These are phyloP conservation scores for Microplitis demolitor DNA, from an alignment of 1,140 invertebrate species.

Conservation along the genomic window DNA sequence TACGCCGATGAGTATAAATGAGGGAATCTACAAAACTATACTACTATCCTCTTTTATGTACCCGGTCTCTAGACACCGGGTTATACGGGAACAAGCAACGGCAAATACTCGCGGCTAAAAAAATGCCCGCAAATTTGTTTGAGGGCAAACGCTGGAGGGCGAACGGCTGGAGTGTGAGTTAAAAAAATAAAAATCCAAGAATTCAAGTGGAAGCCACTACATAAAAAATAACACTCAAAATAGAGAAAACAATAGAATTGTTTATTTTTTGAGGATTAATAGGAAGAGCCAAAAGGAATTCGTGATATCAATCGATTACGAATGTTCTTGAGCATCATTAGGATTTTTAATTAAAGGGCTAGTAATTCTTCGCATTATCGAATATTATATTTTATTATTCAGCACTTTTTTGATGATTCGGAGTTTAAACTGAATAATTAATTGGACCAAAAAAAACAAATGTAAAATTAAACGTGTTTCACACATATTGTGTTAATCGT, in stretches of 20 bases:
- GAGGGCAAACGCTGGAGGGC: neutral
- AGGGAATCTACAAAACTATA: neutral
- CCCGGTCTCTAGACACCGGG: neutral
- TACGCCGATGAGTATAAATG: neutral
- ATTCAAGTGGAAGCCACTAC: constrained; percentile 2
- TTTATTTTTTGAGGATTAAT: neutral
- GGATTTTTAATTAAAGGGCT: no score
- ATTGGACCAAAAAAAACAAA: no score
- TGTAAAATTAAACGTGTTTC: no score
- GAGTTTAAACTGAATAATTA: no score
- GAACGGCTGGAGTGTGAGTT: neutral
- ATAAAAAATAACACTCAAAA: neutral
- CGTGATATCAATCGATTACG: neutral
- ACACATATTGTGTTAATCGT: no score
- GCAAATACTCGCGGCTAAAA: constrained; percentile 18
- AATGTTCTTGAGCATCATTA: neutral
- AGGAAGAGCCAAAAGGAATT: neutral
- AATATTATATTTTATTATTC: no score
- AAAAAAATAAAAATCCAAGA: neutral
- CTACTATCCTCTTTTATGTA: neutral
- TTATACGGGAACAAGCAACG: neutral
- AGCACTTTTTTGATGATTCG: no score
- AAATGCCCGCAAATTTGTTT: constrained; percentile 27
- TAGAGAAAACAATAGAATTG: neutral
- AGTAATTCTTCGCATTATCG: no score